A percentile compares a stretch with the other conserved stretches of the same genome.
Evolutionary conservation across 2,888 invertebrate species (phyloP).

Genomic region (Brachynemurus nebulosus): DNA sequence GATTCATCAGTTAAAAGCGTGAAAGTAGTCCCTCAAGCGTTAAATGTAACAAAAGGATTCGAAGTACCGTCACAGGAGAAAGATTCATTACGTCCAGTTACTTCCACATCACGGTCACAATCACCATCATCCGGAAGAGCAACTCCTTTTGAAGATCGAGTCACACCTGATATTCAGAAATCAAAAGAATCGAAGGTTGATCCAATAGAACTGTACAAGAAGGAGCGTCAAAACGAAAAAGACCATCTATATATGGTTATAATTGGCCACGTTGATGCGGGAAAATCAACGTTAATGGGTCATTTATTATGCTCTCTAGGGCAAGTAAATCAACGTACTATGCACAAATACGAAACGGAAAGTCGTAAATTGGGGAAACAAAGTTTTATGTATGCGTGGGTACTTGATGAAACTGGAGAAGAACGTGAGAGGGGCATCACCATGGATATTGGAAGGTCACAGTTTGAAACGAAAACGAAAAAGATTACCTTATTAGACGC

Average conservation of each 20-base stretch:
- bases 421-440: conserved; percentile 92
- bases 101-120: conserved; percentile 47
- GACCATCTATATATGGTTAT: conserved; percentile 84
- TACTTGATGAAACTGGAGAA: conserved; percentile 96
- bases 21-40: conserved; percentile 30
- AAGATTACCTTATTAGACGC: conserved; percentile 81
- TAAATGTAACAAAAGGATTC: conserved; percentile 43
- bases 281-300: conserved; percentile 96
- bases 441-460: conserved; percentile 92
- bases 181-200: conserved; percentile 28
- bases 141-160: conserved; percentile 29
- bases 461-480: conserved; percentile 80
- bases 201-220: conserved; percentile 47
- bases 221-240: conserved; percentile 66
- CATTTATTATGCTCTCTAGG: conserved; percentile 78
- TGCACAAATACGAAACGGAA: conserved; percentile 97
- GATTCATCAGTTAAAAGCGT: conserved; percentile 18
- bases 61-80: conserved; percentile 31
- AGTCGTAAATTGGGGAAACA: conserved; percentile 95
- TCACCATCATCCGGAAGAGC: conserved; percentile 52
- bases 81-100: conserved; percentile 22
- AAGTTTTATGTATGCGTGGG: conserved; percentile 98
- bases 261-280: conserved; percentile 95
- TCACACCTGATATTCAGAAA: conserved; percentile 19
- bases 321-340: conserved; percentile 70